These are phyloP conservation scores for Coilia nasus DNA, from an alignment of 2,797 vertebrate genomes.

Conservation along the genomic window DNA sequence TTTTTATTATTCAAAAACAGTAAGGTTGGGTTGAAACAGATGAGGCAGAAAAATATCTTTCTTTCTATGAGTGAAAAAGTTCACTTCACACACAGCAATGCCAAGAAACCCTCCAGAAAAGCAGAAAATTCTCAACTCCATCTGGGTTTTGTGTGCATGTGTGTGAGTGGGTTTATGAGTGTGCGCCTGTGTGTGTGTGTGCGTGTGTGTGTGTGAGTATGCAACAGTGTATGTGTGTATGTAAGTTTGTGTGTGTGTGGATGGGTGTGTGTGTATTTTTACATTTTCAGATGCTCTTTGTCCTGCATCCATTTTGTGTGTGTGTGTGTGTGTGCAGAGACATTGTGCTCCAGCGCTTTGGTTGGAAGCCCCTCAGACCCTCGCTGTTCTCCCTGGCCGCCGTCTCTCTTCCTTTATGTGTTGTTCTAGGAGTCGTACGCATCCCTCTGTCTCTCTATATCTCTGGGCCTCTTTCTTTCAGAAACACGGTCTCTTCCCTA, in stretches of 20 bases:
- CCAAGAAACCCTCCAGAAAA: neutral
- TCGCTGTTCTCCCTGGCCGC: neutral
- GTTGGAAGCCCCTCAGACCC: neutral
- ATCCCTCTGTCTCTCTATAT: neutral
- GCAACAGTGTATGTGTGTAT: no score
- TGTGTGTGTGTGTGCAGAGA: neutral
- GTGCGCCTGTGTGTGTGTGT: no score
- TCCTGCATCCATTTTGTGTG: neutral
- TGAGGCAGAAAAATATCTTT: neutral
- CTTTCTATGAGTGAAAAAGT: neutral
- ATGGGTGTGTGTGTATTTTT: neutral
- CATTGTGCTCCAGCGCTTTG: slow-evolving; percentile 3
- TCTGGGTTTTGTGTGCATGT: neutral
- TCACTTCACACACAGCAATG: neutral
- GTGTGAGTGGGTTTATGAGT: neutral
- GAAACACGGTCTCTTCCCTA: neutral
- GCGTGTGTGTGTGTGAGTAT: no score
- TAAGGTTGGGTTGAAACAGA: neutral
- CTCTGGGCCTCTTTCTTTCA: neutral
- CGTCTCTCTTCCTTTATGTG: neutral
- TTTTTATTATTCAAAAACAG: neutral
- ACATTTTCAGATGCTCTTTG: neutral
- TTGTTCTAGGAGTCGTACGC: neutral
- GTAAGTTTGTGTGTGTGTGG: no score
- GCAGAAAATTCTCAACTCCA: neutral